Base-by-base conservation (phyloP, 2,797 vertebrate genomes). In the Enteromius mattozi region DNA sequence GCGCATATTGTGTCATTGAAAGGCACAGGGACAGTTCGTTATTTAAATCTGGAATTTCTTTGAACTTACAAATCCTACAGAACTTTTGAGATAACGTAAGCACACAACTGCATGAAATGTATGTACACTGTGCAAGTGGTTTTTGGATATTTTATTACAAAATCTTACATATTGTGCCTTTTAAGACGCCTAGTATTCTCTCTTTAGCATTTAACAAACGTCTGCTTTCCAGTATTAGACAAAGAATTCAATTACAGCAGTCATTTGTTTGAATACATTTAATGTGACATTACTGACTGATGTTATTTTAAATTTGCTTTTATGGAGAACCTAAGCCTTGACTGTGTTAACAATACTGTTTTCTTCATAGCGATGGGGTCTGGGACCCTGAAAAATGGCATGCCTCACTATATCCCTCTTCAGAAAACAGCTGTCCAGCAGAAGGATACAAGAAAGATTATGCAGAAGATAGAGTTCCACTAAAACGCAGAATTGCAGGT, bases 301-400 rank as follows among this genome's bases (percentile, higher is more conserved):
- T 24, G 14, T 66, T 81, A 2, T 17, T 10, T 56, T 3, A 79
- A 42, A 24, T 21, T 1, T 6, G 14, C 45, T 17, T 35, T 2
- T 70, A 27, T 2, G 33, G 5, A 24, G 68, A 71, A 45, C 14
- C 30, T 24, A 10, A 47, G 9, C n/a, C 0, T 83, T 40, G 45
- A 14, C 79, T 14, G 68, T 9, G 69, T 68, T 45, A 76, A 83
- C 45, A 65, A 24, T 14, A 85, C 1, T 83, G 83, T 89, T 56
- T 47, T 63, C 90, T 83, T 77, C 21, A 0, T 78, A 99, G 98
- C 89, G 98, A 99, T 91, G 98, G 98, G 1, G 96, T 99, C 77
- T 99, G 98, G 98, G 98, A 99, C 88, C 98, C 98, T 86, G 98
- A 99, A 92, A 99, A 99, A 93, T 99, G 98, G 98, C 98, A 99